Evolutionary conservation across 2,888 invertebrate species (phyloP), one percentile per base, ranked within the genome.

Genomic region (Theretra japonica): DNA sequence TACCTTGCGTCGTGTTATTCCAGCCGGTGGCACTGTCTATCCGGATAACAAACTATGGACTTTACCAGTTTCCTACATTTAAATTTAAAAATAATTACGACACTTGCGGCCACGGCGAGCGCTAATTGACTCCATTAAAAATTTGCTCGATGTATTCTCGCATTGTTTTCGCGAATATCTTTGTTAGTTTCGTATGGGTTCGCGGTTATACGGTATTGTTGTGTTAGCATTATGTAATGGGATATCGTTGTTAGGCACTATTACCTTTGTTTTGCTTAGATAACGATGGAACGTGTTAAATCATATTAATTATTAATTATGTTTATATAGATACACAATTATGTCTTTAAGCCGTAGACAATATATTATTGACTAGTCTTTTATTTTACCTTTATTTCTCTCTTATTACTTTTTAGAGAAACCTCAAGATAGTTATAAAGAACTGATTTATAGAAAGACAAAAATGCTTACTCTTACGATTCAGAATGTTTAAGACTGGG

Each of bases 1-100:
- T 90, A 90, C 89, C 83, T 85, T 83, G 81, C 83, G 83, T 83
- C 82, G 83, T 84, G 85, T 88, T 89, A 85, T 88, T 86, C 79
- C 82, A 85, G 83, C 83, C 82, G 78, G 80, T 77, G 76, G 78
- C 77, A 77, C 80, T 82, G 84, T 84, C 85, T 85, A 82, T 73
- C 79, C 75, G 79, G 84, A 84, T 86, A 86, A 83, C 81, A 80
- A 86, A 87, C 86, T 88, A 86, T 83, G 82, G 82, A 83, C 83
- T 86, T 81, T 77, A 74, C 75, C 75, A 82, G 73, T 82, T 83
- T 77, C 79, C 83, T 81, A 85, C 77, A 82, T 85, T 87, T 82
- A 80, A 85, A 86, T 84, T 86, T 83, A 79, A 85, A 85, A 86
- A 87, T 86, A 85, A 85, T 87, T 85, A 80, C 71, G 76, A 74